Conservation (phyloP, 2,888 invertebrate species). For the Dolomedes plantarius region DNA sequence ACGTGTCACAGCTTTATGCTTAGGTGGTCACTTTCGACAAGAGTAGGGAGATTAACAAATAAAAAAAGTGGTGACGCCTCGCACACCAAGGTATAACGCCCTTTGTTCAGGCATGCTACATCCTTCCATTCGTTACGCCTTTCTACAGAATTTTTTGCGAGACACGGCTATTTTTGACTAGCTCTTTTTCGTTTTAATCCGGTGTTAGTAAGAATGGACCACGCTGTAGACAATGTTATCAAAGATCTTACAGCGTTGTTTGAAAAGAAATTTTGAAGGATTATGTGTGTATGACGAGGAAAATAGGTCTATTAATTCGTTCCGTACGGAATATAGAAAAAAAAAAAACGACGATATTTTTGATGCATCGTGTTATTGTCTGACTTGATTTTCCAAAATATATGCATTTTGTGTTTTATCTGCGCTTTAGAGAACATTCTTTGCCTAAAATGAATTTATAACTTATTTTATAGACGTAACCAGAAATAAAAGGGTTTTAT, state of each 20-base stretch:
- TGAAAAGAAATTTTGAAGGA: not conserved
- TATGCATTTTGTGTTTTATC: too few species aligned
- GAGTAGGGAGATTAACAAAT: slow-evolving; percentile 19
- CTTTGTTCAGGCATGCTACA: slow-evolving; percentile 13
- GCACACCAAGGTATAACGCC: slow-evolving; percentile 34
- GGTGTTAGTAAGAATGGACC: slow-evolving; percentile 18
- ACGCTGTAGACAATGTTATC: slow-evolving; percentile 28
- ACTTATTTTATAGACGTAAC: too few species aligned
- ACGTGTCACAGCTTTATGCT: slow-evolving; percentile 54
- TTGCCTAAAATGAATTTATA: too few species aligned
- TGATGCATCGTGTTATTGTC: too few species aligned
- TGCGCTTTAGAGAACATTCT: too few species aligned
- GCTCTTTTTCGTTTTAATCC: slow-evolving; percentile 32
- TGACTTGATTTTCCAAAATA: too few species aligned
- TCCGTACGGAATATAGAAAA: too few species aligned
- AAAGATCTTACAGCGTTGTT: not conserved
- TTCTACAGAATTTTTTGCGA: not conserved
- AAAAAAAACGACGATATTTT: too few species aligned
- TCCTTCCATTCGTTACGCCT: slow-evolving; percentile 25
- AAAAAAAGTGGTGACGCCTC: slow-evolving; percentile 23
- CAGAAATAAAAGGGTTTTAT: too few species aligned
- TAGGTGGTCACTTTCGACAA: slow-evolving; percentile 39
- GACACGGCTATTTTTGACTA: not conserved
- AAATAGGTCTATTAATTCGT: too few species aligned
- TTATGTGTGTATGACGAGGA: not conserved